A percentile compares a stretch with the other conserved stretches of the same genome.
These are phyloP conservation scores for Myrmecobius fasciatus DNA, from an alignment of 2,113 vertebrate genomes.

Conservation along the genomic window DNA sequence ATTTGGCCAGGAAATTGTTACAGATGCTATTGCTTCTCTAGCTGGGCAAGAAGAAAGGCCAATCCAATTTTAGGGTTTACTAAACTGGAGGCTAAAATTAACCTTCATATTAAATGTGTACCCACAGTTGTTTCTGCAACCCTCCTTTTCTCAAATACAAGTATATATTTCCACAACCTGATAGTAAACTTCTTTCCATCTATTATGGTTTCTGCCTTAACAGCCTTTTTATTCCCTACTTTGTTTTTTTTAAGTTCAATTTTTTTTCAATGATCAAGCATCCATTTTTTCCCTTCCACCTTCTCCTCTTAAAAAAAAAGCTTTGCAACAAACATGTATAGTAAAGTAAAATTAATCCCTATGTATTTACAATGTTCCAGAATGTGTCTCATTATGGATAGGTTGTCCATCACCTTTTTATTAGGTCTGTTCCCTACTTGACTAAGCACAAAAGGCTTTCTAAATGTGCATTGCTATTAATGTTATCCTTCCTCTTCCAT, in stretches of 20 bases:
- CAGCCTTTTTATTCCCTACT: not conserved
- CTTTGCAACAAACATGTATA: not conserved
- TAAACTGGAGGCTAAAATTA: not conserved
- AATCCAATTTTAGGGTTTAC: not conserved
- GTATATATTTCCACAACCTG: not conserved
- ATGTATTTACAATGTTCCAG: not conserved
- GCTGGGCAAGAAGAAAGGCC: not conserved
- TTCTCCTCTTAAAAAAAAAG: not conserved
- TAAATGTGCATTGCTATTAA: not conserved
- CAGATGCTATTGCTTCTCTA: not conserved
- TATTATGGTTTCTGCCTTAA: not conserved
- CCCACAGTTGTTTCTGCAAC: not conserved
- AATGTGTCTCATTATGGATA: not conserved
- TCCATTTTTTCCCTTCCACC: not conserved
- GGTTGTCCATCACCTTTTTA: not conserved
- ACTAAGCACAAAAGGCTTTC: not conserved
- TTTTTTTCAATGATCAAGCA: not conserved
- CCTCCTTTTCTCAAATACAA: not conserved
- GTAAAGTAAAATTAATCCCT: not conserved
- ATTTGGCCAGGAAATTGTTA: not conserved
- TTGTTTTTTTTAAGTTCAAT: not conserved
- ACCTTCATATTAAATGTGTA: not conserved
- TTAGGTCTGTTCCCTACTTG: not conserved
- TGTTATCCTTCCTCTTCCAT: not conserved
- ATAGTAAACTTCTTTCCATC: not conserved